phyloP scores from a whole-genome alignment of 2,113 vertebrate genomes.

The Toxostoma redivivum region DNA sequence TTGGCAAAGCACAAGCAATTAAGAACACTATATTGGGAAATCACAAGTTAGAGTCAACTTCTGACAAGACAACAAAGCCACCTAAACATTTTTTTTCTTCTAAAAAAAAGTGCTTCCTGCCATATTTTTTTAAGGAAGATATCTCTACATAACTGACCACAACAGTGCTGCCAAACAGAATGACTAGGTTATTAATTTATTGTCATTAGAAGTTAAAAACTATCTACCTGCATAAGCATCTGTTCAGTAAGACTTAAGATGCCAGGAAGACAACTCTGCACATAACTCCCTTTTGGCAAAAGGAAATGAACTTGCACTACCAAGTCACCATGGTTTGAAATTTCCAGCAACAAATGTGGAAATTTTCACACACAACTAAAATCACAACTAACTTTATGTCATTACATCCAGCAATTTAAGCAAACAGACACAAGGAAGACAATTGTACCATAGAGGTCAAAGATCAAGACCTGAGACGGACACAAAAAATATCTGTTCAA shows the following conservation, averaged over 20 bases:
- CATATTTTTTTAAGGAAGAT: background rate
- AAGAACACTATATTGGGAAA: background rate
- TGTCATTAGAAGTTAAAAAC: background rate
- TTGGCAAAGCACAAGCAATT: background rate
- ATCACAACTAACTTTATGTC: background rate
- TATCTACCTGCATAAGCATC: background rate
- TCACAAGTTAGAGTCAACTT: background rate
- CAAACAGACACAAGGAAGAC: background rate
- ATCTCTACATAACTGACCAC: background rate
- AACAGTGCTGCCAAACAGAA: background rate
- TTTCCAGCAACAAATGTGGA: background rate
- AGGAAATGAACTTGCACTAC: background rate
- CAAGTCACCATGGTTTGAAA: background rate
- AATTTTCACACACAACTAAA: background rate
- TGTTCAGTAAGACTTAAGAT: background rate
- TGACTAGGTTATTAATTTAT: background rate
- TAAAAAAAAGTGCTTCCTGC: background rate
- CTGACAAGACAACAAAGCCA: background rate
- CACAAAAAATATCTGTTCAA: background rate
- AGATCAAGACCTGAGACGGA: background rate
- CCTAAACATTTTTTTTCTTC: background rate
- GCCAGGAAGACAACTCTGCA: background rate
- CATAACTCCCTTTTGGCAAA: background rate
- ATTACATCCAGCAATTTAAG: background rate
- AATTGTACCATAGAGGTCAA: background rate